Percentiles rank a stretch among this genome's conserved stretches.
These are phyloP conservation scores for Engraulis encrasicolus DNA, from an alignment of 2,113 vertebrate species.

Conservation along the genomic window DNA sequence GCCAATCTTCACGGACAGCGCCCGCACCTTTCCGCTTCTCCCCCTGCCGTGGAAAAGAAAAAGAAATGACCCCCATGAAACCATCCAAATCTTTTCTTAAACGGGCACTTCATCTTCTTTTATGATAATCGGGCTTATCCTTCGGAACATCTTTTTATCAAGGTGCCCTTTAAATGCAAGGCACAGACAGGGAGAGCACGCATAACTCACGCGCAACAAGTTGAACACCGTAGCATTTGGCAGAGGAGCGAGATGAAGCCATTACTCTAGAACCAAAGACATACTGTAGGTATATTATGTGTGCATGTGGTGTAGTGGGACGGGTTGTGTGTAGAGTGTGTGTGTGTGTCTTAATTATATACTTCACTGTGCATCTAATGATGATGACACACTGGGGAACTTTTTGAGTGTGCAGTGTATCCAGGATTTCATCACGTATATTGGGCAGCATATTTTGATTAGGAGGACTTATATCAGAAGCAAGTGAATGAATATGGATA, in stretches of 20 bases:
- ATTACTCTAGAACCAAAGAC: background rate
- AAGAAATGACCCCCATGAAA: constrained; percentile 16
- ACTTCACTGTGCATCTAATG: too few species aligned
- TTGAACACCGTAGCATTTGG: background rate
- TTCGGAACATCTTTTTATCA: constrained; percentile 16
- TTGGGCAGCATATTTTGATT: constrained; percentile 5
- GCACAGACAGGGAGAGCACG: background rate
- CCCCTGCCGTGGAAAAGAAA: constrained; percentile 71
- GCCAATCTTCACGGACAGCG: constrained; percentile 93
- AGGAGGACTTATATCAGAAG: background rate
- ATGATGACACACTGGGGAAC: too few species aligned
- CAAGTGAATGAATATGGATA: too few species aligned
- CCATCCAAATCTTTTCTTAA: constrained; percentile 7
- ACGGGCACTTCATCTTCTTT: background rate
- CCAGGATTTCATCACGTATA: background rate
- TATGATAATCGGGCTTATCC: constrained; percentile 15
- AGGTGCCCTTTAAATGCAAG: constrained; percentile 7
- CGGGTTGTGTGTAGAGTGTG: background rate
- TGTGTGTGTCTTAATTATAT: background rate
- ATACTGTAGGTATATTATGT: background rate
- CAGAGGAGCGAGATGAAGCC: background rate
- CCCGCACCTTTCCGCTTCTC: constrained; percentile 92
- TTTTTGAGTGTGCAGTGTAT: background rate
- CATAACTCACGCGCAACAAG: background rate
- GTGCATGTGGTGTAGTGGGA: background rate